phyloP scores from a whole-genome alignment of 2,888 invertebrate species.

The Spialia ferax region DNA sequence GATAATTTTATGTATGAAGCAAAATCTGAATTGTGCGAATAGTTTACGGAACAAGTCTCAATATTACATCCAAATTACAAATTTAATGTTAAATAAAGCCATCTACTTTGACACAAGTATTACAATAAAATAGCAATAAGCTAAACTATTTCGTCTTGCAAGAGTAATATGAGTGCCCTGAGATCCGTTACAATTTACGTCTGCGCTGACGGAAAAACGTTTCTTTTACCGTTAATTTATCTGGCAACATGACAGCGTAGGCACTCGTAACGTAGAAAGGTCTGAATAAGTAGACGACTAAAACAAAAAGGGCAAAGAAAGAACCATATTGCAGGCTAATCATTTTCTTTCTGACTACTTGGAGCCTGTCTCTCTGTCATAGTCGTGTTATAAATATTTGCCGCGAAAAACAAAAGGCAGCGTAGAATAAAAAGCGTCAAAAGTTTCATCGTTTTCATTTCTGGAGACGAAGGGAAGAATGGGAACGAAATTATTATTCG shows the following conservation, averaged over 20 bases:
- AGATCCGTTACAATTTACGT: neutral
- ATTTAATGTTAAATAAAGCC: too few relatives aligned
- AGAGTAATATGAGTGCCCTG: too few relatives aligned
- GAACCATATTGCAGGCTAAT: neutral
- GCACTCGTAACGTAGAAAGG: neutral
- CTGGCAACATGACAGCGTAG: neutral
- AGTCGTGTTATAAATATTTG: neutral
- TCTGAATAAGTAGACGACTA: slow-evolving; percentile 2
- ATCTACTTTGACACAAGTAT: too few relatives aligned
- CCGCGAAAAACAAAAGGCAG: slow-evolving; percentile 7
- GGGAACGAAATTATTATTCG: neutral
- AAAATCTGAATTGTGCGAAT: neutral
- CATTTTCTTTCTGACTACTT: neutral
- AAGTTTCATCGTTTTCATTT: slow-evolving; percentile 14
- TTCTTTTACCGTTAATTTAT: slow-evolving; percentile 2
- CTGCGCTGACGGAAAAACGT: neutral
- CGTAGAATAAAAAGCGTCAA: slow-evolving; percentile 14
- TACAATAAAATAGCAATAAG: too few relatives aligned
- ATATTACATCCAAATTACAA: too few relatives aligned
- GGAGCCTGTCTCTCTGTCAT: neutral
- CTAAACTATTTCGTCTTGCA: too few relatives aligned
- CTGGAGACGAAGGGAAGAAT: neutral
- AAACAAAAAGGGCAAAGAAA: neutral
- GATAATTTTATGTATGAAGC: neutral
- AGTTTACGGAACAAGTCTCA: too few relatives aligned